Conservation (phyloP, 1,140 invertebrate genomes). For the Glomeris maerens region DNA sequence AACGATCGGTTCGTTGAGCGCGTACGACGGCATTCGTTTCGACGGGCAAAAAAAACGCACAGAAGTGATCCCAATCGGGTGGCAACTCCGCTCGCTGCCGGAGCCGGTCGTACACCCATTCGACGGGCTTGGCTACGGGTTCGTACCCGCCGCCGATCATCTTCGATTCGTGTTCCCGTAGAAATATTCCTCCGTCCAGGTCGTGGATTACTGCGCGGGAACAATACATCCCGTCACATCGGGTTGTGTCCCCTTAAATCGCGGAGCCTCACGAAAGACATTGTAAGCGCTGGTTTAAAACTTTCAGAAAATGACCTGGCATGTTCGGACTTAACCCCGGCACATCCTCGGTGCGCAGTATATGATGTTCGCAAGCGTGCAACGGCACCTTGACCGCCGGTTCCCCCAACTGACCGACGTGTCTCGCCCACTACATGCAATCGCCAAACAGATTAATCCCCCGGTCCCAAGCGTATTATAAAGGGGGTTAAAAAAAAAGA, state of each 20-base stretch:
- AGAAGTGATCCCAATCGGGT: slow-evolving; percentile 90
- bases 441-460: neutral
- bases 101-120: slow-evolving; percentile 31
- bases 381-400: slow-evolving; percentile 36
- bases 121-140: slow-evolving; percentile 33
- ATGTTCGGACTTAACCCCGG: slow-evolving; percentile 30
- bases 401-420: slow-evolving; percentile 31
- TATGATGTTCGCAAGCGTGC: slow-evolving; percentile 40
- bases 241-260: no score
- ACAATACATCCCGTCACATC: neutral
- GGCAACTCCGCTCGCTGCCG: slow-evolving; percentile 31
- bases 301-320: no score
- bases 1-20: slow-evolving; percentile 5
- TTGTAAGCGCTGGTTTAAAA: no score
- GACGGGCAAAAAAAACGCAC: slow-evolving; percentile 23
- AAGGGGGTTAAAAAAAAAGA: neutral
- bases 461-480: neutral
- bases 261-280: no score
- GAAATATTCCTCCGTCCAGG: slow-evolving; percentile 37
- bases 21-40: neutral
- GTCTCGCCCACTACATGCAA: slow-evolving; percentile 31
- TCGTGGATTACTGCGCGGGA: slow-evolving; percentile 33
- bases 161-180: slow-evolving; percentile 34
- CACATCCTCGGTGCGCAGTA: slow-evolving; percentile 37
- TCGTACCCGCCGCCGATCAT: slow-evolving; percentile 39